phyloP scores from a whole-genome alignment of 2,113 vertebrate genomes.

The Telmatochromis sp. region DNA sequence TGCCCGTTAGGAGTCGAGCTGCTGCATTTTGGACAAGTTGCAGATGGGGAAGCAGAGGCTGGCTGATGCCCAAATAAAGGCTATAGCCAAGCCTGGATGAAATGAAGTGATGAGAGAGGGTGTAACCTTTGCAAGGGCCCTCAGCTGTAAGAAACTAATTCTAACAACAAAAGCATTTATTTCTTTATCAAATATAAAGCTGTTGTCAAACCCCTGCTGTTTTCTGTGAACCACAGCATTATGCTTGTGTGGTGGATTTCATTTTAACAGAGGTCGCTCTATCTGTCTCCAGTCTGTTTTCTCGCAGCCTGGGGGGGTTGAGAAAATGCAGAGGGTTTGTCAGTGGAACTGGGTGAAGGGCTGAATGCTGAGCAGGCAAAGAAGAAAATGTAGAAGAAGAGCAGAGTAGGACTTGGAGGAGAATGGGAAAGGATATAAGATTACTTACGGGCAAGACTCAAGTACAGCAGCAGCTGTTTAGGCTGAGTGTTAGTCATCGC shows the following conservation, averaged over 20 bases:
- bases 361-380: not conserved
- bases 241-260: not conserved
- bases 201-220: not conserved
- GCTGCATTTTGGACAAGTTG: not conserved
- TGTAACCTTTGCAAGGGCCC: not conserved
- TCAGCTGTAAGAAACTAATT: not conserved
- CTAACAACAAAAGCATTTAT: not conserved
- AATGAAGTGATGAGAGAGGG: not conserved
- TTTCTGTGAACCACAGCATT: not conserved
- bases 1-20: not conserved
- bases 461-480: constrained; percentile 53
- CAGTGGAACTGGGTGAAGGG: constrained; percentile 22
- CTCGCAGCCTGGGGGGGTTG: not conserved
- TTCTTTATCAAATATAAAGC: not conserved
- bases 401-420: not conserved
- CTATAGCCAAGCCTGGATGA: not conserved
- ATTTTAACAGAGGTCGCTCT: not conserved
- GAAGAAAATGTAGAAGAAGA: not conserved
- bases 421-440: constrained; percentile 4
- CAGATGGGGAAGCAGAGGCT: not conserved
- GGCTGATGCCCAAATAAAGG: not conserved
- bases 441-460: constrained; percentile 49
- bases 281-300: not conserved
- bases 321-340: not conserved
- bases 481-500: constrained; percentile 36